These are phyloP conservation scores for Marronus borbonicus DNA, from an alignment of 2,888 invertebrate genomes.

Conservation along the genomic window DNA sequence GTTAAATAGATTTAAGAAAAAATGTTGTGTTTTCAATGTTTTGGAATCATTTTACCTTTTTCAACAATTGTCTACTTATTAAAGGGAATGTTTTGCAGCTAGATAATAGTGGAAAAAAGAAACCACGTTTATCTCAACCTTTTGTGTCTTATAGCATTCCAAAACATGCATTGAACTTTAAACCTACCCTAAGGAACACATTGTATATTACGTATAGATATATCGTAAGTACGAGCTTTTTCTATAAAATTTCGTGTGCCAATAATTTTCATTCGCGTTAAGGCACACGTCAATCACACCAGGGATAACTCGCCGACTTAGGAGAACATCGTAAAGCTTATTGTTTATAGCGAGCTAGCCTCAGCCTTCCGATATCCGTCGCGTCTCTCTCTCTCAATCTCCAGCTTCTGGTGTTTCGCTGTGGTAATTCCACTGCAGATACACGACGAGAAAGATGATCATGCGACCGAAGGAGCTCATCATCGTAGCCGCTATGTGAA, in stretches of 20 bases:
- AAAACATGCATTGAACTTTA: too few relatives aligned
- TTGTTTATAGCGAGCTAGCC: conserved; percentile 39
- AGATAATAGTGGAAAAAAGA: too few relatives aligned
- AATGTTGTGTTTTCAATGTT: too few relatives aligned
- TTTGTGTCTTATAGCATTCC: too few relatives aligned
- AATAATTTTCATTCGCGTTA: conserved; percentile 26
- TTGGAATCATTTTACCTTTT: too few relatives aligned
- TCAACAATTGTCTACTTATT: too few relatives aligned
- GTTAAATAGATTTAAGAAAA: too few relatives aligned
- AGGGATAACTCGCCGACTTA: conserved; percentile 36
- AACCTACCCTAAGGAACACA: too few relatives aligned
- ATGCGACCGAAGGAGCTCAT: conserved; percentile 58
- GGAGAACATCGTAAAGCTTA: conserved; percentile 43
- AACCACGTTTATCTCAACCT: too few relatives aligned
- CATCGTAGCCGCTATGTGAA: conserved; percentile 39
- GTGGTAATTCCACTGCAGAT: conserved; percentile 54
- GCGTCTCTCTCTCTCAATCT: neutral
- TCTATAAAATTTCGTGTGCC: neutral
- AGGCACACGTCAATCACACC: conserved; percentile 36
- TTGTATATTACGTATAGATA: too few relatives aligned
- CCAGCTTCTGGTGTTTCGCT: neutral
- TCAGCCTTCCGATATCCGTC: conserved; percentile 15
- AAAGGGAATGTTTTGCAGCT: too few relatives aligned
- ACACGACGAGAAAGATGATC: conserved; percentile 57
- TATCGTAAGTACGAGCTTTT: neutral